phyloP scores from a whole-genome alignment of 2,797 vertebrate species.

The Coluber constrictor region DNA sequence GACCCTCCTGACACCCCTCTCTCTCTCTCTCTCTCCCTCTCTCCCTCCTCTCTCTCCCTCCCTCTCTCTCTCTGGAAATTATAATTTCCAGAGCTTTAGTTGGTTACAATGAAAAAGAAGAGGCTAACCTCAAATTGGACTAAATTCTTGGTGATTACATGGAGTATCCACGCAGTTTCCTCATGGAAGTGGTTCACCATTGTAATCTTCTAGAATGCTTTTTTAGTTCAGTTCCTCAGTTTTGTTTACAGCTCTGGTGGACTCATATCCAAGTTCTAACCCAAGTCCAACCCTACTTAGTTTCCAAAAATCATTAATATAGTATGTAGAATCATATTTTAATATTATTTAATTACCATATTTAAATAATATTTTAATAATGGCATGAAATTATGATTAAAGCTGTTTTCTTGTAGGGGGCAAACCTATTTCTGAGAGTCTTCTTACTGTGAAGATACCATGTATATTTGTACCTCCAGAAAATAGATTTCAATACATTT shows the following conservation, averaged over 20 bases:
- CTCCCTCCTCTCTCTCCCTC: too few species aligned
- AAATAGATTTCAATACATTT: conserved; percentile 64
- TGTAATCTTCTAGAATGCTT: not conserved
- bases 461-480: conserved; percentile 58
- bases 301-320: not conserved
- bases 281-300: not conserved
- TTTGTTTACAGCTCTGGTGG: not conserved
- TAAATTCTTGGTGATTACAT: not conserved
- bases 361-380: not conserved
- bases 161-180: not conserved
- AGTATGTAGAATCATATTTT: not conserved
- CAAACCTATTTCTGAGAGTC: conserved; percentile 56
- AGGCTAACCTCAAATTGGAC: not conserved
- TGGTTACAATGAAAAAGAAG: not conserved
- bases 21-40: not conserved
- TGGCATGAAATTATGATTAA: conserved; percentile 27
- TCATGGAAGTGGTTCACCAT: not conserved
- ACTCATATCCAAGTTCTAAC: not conserved
- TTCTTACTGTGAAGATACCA: conserved; percentile 46
- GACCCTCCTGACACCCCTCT: too few species aligned
- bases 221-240: not conserved
- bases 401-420: conserved; percentile 50
- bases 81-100: conserved; percentile 19
- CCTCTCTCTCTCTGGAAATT: not conserved
- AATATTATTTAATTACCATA: not conserved